phyloP scores from a whole-genome alignment of 2,797 vertebrate species.

The Varecia variegata region DNA sequence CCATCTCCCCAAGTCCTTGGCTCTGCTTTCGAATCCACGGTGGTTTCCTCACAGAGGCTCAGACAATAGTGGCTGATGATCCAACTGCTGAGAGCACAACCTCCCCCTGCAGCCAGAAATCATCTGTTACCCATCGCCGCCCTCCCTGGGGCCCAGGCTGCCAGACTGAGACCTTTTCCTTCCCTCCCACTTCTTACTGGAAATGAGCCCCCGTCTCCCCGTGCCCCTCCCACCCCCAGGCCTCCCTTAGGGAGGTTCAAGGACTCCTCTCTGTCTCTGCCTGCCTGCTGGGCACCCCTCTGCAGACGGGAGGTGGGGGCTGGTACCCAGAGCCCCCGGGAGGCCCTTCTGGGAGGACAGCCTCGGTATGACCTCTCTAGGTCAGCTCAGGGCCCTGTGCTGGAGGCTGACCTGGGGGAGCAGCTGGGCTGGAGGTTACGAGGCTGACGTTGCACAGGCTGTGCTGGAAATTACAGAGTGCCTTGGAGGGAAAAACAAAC shows the following conservation, averaged over 20 bases:
- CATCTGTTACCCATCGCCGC: neutral
- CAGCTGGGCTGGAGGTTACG: neutral
- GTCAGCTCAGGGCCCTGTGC: neutral
- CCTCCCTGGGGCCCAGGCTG: neutral
- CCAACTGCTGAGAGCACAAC: neutral
- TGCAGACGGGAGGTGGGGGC: neutral
- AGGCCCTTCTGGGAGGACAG: neutral
- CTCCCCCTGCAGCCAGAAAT: neutral
- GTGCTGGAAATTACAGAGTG: constrained; percentile 64
- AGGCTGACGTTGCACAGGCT: neutral
- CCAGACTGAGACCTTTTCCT: constrained; percentile 19
- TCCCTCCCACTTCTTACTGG: constrained; percentile 66
- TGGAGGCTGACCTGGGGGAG: neutral
- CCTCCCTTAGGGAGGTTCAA: neutral
- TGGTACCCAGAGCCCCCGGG: neutral
- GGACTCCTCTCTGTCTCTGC: neutral
- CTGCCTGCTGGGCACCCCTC: neutral
- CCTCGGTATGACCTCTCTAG: neutral
- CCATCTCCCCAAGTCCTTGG: too few species aligned
- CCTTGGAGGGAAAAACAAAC: constrained; percentile 49
- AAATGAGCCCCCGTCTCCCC: neutral
- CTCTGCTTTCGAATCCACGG: neutral
- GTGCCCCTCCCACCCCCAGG: neutral
- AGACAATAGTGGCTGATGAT: constrained; percentile 36
- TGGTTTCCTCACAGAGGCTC: neutral